Evolutionary conservation across 2,888 invertebrate species (phyloP), one percentile per base, ranked within the genome.

Genomic region (Nebria brevicollis): DNA sequence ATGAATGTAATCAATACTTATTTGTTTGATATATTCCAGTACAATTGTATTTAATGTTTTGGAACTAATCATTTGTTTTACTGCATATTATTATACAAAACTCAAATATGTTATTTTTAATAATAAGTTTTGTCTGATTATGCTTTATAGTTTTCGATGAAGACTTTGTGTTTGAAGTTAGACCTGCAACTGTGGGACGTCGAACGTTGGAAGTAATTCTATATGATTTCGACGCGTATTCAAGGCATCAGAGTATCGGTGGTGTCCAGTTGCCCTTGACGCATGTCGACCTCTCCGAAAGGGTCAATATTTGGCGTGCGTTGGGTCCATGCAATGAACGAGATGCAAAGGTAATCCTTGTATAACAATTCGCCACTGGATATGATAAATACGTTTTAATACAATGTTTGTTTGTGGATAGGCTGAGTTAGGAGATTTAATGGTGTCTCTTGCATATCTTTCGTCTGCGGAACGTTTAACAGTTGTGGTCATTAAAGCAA

Each of bases 131-230:
- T 15, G 25, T 4, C 25, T 66, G 25, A 11, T 83, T 82, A 82
- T 81, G 79, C 77, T 72, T 83, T 87, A 1, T 85, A 92, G 92
- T 92, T 80, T 94, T 94, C 84, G 93, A 94, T 83, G 94, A 94
- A 85, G 92, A 93, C 84, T 94, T 94, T 84, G 92, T 93, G 4
- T 94, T 94, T 85, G 93, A 94, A 86, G 92, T 93, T 54, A 87
- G 88, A n/a, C 89, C 91, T 8, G 88, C 90, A 0, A 88, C 90
- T 1, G 87, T 93, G 77, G 88, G 89, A 7, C 89, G 90, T 66
- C 89, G 91, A 77, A 92, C 91, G 0, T 87, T 94, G 82, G 93
- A 94, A 87, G 89, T 94, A 76, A 87, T 93, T 5, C 85, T 94
- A 0, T 93, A 92, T 85, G 93, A 94, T 85, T 93, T 92, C 83